phyloP scores from a whole-genome alignment of 1,140 invertebrate species.

The Pentalonia nigronervosa region DNA sequence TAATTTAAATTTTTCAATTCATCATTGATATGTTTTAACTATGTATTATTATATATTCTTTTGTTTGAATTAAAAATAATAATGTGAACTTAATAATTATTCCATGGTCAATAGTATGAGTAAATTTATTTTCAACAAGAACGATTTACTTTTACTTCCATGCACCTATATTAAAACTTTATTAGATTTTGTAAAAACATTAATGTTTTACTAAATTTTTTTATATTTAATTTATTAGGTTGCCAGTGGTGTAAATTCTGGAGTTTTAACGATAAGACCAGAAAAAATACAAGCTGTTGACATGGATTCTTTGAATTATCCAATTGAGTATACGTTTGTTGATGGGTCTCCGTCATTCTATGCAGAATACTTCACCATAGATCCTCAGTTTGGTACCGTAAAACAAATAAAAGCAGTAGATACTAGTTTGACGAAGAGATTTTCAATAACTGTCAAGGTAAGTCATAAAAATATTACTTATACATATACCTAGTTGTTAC shows the following conservation, averaged over 20 bases:
- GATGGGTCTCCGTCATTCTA: slow-evolving; percentile 79
- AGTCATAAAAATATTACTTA: slow-evolving; percentile 30
- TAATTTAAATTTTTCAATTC: neutral
- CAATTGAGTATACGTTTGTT: slow-evolving; percentile 81
- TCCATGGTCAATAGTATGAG: neutral
- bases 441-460: slow-evolving; percentile 78
- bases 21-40: neutral
- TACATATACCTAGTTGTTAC: neutral
- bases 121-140: slow-evolving; percentile 1
- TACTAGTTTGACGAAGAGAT: slow-evolving; percentile 75
- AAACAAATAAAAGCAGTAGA: slow-evolving; percentile 82
- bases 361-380: slow-evolving; percentile 83
- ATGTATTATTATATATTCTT: neutral
- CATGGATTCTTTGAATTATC: slow-evolving; percentile 84
- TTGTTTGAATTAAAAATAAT: neutral
- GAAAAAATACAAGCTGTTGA: slow-evolving; percentile 89
- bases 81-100: neutral
- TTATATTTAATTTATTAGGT: slow-evolving; percentile 68
- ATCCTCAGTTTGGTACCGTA: slow-evolving; percentile 79
- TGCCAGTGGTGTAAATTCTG: slow-evolving; percentile 80
- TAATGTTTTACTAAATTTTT: neutral
- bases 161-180: neutral
- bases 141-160: neutral
- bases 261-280: slow-evolving; percentile 81
- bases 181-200: neutral